Evolutionary conservation across 2,888 invertebrate species (phyloP).

Genomic region (Eumacrocentrus americanus): DNA sequence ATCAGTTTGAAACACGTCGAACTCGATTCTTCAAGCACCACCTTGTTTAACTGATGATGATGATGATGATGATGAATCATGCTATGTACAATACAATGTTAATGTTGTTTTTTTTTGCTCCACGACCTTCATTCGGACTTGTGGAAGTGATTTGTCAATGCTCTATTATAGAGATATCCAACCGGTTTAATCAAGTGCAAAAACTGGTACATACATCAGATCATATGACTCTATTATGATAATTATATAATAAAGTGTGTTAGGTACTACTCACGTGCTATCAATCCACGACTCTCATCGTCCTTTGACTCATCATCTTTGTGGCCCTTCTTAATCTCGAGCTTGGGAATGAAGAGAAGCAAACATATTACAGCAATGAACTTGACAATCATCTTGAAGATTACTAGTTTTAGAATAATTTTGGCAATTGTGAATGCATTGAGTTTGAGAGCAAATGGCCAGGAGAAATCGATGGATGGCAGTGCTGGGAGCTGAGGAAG

Average conservation of each 20-base stretch:
- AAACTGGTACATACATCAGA: slow-evolving; percentile 17
- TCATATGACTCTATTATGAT: neutral
- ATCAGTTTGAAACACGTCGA: neutral
- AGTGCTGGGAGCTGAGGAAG: slow-evolving; percentile 51
- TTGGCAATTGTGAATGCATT: slow-evolving; percentile 77
- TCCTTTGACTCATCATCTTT: slow-evolving; percentile 55
- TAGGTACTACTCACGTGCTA: slow-evolving; percentile 28
- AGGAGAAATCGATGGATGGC: slow-evolving; percentile 65
- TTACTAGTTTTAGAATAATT: slow-evolving; percentile 74
- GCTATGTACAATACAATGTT: no score
- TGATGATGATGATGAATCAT: neutral
- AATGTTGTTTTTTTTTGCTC: neutral
- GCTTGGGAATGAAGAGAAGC: slow-evolving; percentile 76
- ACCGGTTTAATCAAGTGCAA: slow-evolving; percentile 8
- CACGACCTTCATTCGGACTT: neutral
- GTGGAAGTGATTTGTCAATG: slow-evolving; percentile 8
- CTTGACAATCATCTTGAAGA: slow-evolving; percentile 82
- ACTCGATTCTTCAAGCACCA: no score
- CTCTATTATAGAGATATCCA: neutral
- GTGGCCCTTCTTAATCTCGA: slow-evolving; percentile 62
- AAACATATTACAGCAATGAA: slow-evolving; percentile 79
- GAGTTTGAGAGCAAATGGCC: slow-evolving; percentile 70
- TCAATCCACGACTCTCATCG: slow-evolving; percentile 40
- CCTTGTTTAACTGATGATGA: no score
- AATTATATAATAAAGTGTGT: neutral